Evolutionary conservation across 2,888 invertebrate species (phyloP), one percentile per base, ranked within the genome.

Genomic region (Papilio demoleus): DNA sequence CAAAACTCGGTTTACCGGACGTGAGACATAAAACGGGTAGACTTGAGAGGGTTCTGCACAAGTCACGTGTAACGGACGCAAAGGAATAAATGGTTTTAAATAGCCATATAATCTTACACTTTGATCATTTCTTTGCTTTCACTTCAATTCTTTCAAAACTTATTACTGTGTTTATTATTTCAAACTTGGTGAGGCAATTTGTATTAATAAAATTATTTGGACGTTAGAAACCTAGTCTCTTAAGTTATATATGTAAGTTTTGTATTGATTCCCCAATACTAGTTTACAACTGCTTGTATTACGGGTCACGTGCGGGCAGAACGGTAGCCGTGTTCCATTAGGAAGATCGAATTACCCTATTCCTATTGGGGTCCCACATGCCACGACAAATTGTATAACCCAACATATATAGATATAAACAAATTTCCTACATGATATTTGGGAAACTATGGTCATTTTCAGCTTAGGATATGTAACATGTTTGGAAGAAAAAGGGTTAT

Each of bases 261-360:
- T 53, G 47, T 34, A 53, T 64, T 64, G 64, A 64, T 64, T 47
- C 63, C 47, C 36, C 42, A 42, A 31, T 47, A 50, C 14, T 17
- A 56, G 45, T 60, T 68, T 50, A 59, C 59, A 47, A 68, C 64
- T 59, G 59, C 47, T 59, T 68, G 24, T 59, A 12, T n/a, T 50
- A 68, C 68, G 31, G 38, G 68, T 64, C 68, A 68, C 68, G 68
- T 68, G 47, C 64, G 42, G 47, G 68, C 8, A 14, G 59, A 59
- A 68, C 50, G 64, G 64, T 64, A 64, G 59, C 50, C 64, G 38
- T 68, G 59, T 45, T 64, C 68, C 64, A 68, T 68, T 68, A 64
- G 64, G 68, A 59, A 64, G 50, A 68, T 68, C 64, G 50, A 64
- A 68, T 68, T 68, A 64, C 64, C 42, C 58, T 68, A 64, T 64